phyloP scores from a whole-genome alignment of 2,888 invertebrate species.

The Archips xylosteana region DNA sequence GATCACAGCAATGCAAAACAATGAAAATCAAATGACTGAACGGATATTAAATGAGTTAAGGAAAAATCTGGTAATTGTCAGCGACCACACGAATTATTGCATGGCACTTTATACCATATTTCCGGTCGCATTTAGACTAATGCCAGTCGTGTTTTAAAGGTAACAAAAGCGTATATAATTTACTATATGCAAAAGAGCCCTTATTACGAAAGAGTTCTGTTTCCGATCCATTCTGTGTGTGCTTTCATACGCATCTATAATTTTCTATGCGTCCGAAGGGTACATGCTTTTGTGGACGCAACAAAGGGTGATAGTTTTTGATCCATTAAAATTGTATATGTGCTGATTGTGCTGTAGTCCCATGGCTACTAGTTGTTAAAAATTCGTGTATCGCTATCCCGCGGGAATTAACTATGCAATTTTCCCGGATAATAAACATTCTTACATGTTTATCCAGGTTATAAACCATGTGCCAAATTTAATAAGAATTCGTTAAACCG shows the following conservation, averaged over 20 bases:
- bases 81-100: not conserved
- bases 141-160: too few species aligned
- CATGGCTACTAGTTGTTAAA: too few species aligned
- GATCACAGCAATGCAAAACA: too few species aligned
- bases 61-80: not conserved
- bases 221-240: conserved; percentile 6
- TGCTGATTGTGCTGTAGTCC: too few species aligned
- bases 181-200: not conserved
- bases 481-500: too few species aligned
- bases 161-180: not conserved
- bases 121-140: not conserved
- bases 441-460: too few species aligned
- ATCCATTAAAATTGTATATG: conserved; percentile 5
- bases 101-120: not conserved
- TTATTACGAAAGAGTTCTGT: not conserved
- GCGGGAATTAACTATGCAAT: too few species aligned
- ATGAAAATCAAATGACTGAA: too few species aligned
- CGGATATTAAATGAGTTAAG: not conserved
- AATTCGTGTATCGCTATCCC: too few species aligned
- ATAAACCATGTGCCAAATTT: too few species aligned
- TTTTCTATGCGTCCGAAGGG: not conserved
- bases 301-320: conserved; percentile 29
- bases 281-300: not conserved
- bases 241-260: conserved; percentile 25
- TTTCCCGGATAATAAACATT: too few species aligned